Conservation (phyloP, 2,113 vertebrate genomes). For the Cryptomyrus ogoouensis region DNA sequence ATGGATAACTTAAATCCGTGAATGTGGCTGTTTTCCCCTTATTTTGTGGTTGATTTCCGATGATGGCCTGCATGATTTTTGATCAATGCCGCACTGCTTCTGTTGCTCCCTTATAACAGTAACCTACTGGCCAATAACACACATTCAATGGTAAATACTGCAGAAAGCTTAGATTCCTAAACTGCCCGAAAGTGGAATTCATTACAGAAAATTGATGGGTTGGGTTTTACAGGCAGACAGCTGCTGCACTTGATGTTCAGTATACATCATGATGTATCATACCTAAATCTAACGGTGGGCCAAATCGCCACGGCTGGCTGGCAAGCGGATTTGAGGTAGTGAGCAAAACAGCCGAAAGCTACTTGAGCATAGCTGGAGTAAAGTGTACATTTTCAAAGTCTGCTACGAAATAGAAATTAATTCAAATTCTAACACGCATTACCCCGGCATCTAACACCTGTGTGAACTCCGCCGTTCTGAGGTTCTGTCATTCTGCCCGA, state of each 20-base stretch:
- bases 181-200: slow-evolving; percentile 24
- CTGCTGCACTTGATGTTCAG: background rate
- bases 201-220: slow-evolving; percentile 21
- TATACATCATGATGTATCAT: background rate
- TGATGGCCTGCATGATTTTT: background rate
- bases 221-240: background rate
- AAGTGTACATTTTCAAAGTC: background rate
- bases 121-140: slow-evolving; percentile 36
- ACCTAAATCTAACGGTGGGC: background rate
- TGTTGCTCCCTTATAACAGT: slow-evolving; percentile 40
- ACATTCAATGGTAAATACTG: slow-evolving; percentile 27
- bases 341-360: background rate
- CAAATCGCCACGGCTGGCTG: background rate
- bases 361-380: slow-evolving; percentile 7
- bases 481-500: background rate
- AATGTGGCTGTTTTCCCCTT: background rate
- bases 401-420: background rate
- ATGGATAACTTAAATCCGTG: background rate
- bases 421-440: background rate
- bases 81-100: slow-evolving; percentile 44
- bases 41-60: background rate
- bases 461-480: background rate
- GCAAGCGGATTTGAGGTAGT: background rate
- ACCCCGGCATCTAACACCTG: background rate
- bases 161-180: slow-evolving; percentile 39